Evolutionary conservation across 2,888 invertebrate genomes (phyloP).

Genomic region (Trichopoda pennipes): DNA sequence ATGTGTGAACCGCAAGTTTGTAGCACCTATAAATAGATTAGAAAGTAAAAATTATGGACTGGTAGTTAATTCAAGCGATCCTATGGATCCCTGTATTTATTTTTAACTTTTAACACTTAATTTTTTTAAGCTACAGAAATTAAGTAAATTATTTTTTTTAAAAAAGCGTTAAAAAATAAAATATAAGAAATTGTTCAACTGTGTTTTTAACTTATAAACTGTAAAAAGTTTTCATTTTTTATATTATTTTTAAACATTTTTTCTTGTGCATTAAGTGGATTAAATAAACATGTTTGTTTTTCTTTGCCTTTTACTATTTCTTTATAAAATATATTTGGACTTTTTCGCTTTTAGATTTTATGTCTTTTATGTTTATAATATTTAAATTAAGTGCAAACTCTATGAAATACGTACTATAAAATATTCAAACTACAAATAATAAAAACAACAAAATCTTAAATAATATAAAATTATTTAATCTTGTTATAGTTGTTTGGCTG

Average conservation of each 20-base stretch:
- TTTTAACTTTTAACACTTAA: no score
- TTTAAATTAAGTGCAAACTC: slow-evolving; percentile 61
- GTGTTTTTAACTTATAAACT: no score
- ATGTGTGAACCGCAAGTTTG: no score
- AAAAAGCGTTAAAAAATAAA: no score
- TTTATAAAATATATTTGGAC: slow-evolving; percentile 21
- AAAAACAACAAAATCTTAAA: slow-evolving; percentile 2
- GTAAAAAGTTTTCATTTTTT: no score
- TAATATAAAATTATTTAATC: slow-evolving; percentile 11
- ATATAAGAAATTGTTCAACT: no score
- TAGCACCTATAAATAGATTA: no score
- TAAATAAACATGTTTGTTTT: slow-evolving; percentile 39
- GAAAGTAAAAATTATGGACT: no score
- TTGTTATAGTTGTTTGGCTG: background rate
- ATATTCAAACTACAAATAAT: background rate
- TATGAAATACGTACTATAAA: slow-evolving; percentile 60
- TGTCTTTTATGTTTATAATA: slow-evolving; percentile 21
- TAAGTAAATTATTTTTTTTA: no score
- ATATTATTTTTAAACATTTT: background rate
- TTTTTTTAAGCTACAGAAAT: no score
- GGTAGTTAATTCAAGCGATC: no score
- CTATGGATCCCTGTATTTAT: no score
- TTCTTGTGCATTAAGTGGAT: slow-evolving; percentile 15
- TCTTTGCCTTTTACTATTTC: background rate
- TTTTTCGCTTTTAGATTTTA: background rate